phyloP scores from a whole-genome alignment of 2,113 vertebrate genomes.

The Mesocricetus auratus region DNA sequence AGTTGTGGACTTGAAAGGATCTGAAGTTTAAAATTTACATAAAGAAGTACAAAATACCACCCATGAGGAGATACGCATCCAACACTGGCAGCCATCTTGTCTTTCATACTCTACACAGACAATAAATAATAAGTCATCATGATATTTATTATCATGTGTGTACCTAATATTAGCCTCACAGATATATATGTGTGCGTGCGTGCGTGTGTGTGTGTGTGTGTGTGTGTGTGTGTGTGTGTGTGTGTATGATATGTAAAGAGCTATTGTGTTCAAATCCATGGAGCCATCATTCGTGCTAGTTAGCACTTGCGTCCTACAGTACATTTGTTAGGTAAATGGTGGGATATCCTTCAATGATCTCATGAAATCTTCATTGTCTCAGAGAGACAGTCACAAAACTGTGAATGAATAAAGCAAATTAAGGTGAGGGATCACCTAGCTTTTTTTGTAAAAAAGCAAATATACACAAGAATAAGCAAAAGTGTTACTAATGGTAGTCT shows the following conservation, averaged over 20 bases:
- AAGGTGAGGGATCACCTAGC: neutral
- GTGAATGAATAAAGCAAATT: slow-evolving; percentile 35
- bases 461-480: slow-evolving; percentile 47
- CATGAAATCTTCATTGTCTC: neutral
- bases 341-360: neutral
- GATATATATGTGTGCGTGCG: too few relatives aligned
- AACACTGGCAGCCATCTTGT: neutral
- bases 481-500: neutral
- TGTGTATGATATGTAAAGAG: neutral
- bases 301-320: neutral
- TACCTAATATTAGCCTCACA: neutral
- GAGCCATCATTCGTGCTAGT: neutral
- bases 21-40: slow-evolving; percentile 26
- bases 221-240: too few relatives aligned
- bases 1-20: neutral
- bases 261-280: neutral
- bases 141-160: neutral
- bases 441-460: neutral
- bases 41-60: neutral
- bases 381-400: neutral
- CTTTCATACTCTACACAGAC: neutral
- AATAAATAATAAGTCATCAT: neutral
- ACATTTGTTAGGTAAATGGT: neutral
- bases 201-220: too few relatives aligned
- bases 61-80: neutral